Evolutionary conservation across 2,113 vertebrate genomes (phyloP).

Genomic region (Gopherus flavomarginatus): DNA sequence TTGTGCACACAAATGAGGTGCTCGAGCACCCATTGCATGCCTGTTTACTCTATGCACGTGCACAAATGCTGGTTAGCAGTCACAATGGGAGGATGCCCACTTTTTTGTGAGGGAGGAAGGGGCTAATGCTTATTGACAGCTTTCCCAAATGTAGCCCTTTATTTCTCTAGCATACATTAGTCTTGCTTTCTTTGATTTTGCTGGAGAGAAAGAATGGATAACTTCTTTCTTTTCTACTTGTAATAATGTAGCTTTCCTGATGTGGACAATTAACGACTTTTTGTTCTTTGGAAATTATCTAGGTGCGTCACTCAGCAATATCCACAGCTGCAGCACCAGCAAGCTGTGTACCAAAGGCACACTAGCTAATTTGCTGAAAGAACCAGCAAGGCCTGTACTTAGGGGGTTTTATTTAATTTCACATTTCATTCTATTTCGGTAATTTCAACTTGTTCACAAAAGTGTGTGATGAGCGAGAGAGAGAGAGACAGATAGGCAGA

Average conservation of each 20-base stretch:
- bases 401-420: background rate
- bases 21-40: fast-evolving
- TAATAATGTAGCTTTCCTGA: background rate
- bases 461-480: background rate
- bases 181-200: background rate
- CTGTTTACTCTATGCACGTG: fast-evolving
- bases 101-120: fast-evolving
- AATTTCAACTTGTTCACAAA: background rate
- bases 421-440: background rate
- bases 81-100: fast-evolving
- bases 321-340: background rate
- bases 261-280: background rate
- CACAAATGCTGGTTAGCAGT: background rate
- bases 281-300: background rate
- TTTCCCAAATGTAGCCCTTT: background rate
- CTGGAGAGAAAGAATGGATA: background rate
- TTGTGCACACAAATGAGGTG: fast-evolving
- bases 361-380: background rate
- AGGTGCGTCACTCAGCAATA: slow-evolving; percentile 7
- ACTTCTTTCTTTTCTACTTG: background rate
- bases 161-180: fast-evolving
- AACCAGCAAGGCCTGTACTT: background rate
- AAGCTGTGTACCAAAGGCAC: slow-evolving; percentile 1
- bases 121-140: background rate
- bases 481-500: background rate